Conservation (phyloP, 2,797 vertebrate genomes). For the Urosaurus nigricauda region DNA sequence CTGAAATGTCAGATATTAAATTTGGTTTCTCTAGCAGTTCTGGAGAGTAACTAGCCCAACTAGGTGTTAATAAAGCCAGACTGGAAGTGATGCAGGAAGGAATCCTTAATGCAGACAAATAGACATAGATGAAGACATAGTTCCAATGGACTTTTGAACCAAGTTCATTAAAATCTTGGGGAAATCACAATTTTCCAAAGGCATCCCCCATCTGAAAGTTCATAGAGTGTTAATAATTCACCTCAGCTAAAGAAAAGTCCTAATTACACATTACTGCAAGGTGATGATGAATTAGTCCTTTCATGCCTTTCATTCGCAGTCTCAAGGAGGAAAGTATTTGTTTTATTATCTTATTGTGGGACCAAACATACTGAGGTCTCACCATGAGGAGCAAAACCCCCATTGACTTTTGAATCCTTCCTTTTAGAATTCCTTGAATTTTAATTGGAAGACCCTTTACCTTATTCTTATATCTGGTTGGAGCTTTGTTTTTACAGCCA, state of each 20-base stretch:
- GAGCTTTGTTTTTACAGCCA: background rate
- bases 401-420: background rate
- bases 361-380: background rate
- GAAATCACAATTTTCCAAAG: background rate
- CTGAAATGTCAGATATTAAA: background rate
- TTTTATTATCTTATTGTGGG: background rate
- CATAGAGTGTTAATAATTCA: background rate
- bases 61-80: background rate
- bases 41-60: background rate
- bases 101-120: background rate
- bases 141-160: background rate
- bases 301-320: background rate
- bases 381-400: background rate
- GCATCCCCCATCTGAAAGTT: background rate
- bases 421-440: background rate
- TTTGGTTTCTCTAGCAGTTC: constrained; percentile 6
- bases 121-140: background rate
- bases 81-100: background rate
- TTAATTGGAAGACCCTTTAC: background rate
- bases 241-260: background rate
- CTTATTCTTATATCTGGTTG: background rate
- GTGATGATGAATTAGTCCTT: background rate
- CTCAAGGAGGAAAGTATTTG: background rate
- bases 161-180: background rate
- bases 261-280: background rate